Evolutionary conservation across 2,888 invertebrate species (phyloP).

Genomic region (Dasypolia templi): DNA sequence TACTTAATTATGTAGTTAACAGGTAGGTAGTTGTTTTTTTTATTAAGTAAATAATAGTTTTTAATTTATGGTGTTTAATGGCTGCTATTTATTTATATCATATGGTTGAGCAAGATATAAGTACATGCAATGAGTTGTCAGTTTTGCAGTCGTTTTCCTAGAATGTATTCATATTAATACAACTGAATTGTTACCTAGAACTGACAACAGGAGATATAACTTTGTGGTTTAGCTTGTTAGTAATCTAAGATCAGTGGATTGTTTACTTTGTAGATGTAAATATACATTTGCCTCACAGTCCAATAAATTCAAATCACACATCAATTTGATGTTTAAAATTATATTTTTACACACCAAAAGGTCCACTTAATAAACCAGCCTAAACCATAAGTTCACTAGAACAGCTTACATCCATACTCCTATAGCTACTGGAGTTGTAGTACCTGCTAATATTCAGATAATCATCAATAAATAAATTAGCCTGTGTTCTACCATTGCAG

Average conservation of each 20-base stretch:
- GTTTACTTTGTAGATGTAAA: slow-evolving; percentile 3
- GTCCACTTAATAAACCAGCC: neutral
- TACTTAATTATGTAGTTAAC: slow-evolving; percentile 31
- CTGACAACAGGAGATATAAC: slow-evolving; percentile 1
- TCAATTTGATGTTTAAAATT: neutral
- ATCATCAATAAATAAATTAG: neutral
- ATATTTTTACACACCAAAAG: neutral
- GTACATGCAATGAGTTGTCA: slow-evolving; percentile 40
- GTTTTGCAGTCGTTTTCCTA: slow-evolving; percentile 48
- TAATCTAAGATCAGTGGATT: neutral
- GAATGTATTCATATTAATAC: slow-evolving; percentile 27
- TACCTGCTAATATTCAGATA: neutral
- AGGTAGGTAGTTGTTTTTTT: slow-evolving; percentile 16
- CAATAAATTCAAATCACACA: neutral
- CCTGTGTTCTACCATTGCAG: too few species aligned
- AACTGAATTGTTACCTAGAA: slow-evolving; percentile 18
- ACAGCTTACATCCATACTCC: neutral
- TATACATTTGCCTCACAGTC: neutral
- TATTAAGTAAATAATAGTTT: slow-evolving; percentile 24
- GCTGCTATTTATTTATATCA: slow-evolving; percentile 46
- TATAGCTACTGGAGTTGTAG: neutral
- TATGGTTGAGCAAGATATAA: slow-evolving; percentile 44
- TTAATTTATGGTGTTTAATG: slow-evolving; percentile 23
- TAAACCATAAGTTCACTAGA: neutral
- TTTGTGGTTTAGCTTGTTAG: slow-evolving; percentile 27